phyloP scores from a whole-genome alignment of 2,888 invertebrate genomes.

The Ophion obscuratus region DNA sequence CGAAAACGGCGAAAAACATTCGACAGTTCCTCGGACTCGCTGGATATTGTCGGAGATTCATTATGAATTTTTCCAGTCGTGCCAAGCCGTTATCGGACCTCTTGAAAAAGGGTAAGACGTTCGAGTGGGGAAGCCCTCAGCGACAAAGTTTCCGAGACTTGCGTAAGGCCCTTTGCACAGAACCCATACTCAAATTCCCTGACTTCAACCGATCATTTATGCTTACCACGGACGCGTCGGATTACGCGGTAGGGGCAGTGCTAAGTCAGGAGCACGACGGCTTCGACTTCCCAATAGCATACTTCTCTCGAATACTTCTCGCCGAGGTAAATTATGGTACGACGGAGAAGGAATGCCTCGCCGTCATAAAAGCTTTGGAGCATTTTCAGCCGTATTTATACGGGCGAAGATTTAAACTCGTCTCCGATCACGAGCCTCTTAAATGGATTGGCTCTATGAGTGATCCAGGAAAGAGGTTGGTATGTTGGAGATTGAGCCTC shows the following conservation, averaged over 20 bases:
- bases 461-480: too few species aligned
- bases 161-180: not conserved
- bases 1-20: too few species aligned
- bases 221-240: constrained; percentile 6
- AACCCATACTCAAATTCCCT: not conserved
- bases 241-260: not conserved
- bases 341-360: not conserved
- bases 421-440: not conserved
- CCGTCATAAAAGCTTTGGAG: not conserved
- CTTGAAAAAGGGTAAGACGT: too few species aligned
- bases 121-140: too few species aligned
- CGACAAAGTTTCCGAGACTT: not conserved
- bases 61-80: too few species aligned
- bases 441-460: too few species aligned
- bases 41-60: too few species aligned
- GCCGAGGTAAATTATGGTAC: not conserved
- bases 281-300: not conserved
- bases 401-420: not conserved
- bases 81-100: too few species aligned
- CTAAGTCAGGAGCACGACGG: not conserved
- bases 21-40: too few species aligned
- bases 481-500: not conserved
- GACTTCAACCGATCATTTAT: not conserved
- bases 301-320: not conserved
- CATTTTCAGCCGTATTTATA: not conserved